Conservation (phyloP, 2,888 invertebrate species). For the Eumacrocentrus americanus region DNA sequence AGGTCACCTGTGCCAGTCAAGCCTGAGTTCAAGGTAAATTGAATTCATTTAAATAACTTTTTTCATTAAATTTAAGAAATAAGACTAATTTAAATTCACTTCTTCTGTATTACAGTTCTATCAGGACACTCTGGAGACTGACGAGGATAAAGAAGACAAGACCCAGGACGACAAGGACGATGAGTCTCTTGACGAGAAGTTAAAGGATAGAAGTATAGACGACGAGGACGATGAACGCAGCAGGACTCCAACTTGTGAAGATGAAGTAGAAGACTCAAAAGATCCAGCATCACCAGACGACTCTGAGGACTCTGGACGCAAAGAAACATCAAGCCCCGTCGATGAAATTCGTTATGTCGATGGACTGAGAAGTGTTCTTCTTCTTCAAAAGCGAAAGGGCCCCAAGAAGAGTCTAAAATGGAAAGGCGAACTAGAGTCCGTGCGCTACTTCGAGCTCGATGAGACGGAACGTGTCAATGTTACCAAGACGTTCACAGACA, state of each 20-base stretch:
- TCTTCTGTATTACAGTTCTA: slow-evolving; percentile 73
- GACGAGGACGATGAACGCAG: slow-evolving; percentile 54
- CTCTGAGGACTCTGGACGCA: slow-evolving; percentile 37
- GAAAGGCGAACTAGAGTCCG: slow-evolving; percentile 82
- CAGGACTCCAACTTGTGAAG: slow-evolving; percentile 52
- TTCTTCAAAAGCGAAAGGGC: slow-evolving; percentile 76
- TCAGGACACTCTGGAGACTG: slow-evolving; percentile 85
- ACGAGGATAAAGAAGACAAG: slow-evolving; percentile 66
- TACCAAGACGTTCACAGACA: slow-evolving; percentile 86
- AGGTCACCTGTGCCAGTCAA: slow-evolving; percentile 60
- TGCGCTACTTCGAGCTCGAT: slow-evolving; percentile 92
- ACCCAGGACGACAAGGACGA: slow-evolving; percentile 46
- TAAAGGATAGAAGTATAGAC: slow-evolving; percentile 48
- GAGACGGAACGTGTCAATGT: slow-evolving; percentile 97
- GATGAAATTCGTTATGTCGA: slow-evolving; percentile 60
- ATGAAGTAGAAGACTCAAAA: slow-evolving; percentile 50
- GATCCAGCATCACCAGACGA: slow-evolving; percentile 49
- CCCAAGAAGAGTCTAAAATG: slow-evolving; percentile 83
- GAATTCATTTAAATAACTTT: slow-evolving; percentile 1
- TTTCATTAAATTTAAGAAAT: neutral
- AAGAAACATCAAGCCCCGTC: slow-evolving; percentile 23
- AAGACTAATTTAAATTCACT: slow-evolving; percentile 26
- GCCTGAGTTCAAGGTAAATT: slow-evolving; percentile 62
- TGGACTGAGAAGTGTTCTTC: slow-evolving; percentile 76
- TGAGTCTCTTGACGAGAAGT: slow-evolving; percentile 48